Evolutionary conservation across 2,888 invertebrate species (phyloP).

Genomic region (Theristus sp.): DNA sequence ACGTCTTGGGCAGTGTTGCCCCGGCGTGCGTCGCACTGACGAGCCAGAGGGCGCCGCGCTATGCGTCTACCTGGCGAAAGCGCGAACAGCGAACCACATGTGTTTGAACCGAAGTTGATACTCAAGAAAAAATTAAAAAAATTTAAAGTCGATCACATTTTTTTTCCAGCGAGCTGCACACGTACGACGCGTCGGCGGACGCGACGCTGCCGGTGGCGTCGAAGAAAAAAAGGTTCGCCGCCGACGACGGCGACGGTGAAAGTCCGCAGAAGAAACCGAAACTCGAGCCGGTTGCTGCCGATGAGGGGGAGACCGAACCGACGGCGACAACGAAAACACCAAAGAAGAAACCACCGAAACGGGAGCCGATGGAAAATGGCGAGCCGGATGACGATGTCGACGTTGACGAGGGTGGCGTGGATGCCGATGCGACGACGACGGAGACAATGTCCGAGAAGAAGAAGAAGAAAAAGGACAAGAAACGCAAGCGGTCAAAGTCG

Average conservation of each 20-base stretch:
- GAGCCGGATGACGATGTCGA: no score
- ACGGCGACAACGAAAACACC: no score
- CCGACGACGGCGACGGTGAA: background rate
- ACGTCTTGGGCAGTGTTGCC: no score
- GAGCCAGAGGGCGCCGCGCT: no score
- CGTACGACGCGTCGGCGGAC: slow-evolving; percentile 59
- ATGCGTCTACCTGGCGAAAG: no score
- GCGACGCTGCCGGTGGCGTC: slow-evolving; percentile 54
- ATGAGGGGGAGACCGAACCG: background rate
- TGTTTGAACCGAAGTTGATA: no score
- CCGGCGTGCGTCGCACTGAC: no score
- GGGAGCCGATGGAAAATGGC: background rate
- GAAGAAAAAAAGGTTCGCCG: slow-evolving; percentile 8
- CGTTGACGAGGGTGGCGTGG: no score
- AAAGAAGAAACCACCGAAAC: background rate
- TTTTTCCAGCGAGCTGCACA: slow-evolving; percentile 54
- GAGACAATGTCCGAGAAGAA: background rate
- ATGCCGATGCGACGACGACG: background rate
- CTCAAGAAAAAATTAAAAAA: no score
- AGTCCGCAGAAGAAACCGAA: background rate
- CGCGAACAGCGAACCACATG: no score
- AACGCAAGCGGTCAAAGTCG: no score
- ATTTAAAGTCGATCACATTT: no score
- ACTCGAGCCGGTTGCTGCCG: background rate
- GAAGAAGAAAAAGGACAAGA: background rate